Percentiles rank a stretch among this genome's conserved stretches.
phyloP scores from a whole-genome alignment of 2,888 invertebrate genomes.

The Drosophila flavopinicola region DNA sequence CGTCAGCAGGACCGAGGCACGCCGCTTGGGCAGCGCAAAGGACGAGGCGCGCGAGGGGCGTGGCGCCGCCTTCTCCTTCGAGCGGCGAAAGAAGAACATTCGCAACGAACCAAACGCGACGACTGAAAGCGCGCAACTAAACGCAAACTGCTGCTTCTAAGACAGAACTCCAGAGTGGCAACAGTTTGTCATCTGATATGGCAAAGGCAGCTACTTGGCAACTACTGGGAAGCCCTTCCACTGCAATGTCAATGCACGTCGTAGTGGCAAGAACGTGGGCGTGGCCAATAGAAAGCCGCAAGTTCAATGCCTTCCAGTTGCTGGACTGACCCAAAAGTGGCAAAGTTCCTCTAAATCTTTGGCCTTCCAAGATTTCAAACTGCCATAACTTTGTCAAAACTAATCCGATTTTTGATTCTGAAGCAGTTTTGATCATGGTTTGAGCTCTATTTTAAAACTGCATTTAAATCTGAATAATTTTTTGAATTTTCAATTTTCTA shows the following conservation, averaged over 20 bases:
- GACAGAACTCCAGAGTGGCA: conserved; percentile 29
- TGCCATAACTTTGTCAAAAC: too few species aligned
- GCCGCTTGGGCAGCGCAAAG: conserved; percentile 66
- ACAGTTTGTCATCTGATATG: conserved; percentile 63
- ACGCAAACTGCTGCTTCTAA: conserved; percentile 28
- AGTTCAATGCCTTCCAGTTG: conserved; percentile 65
- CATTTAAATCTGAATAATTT: too few species aligned
- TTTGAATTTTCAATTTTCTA: too few species aligned
- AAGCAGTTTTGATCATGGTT: too few species aligned
- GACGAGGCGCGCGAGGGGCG: conserved; percentile 69
- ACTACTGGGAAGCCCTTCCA: conserved; percentile 55
- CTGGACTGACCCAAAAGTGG: conserved; percentile 47
- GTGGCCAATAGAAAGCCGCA: conserved; percentile 32
- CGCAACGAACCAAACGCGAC: conserved; percentile 46
- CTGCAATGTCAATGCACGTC: conserved; percentile 70
- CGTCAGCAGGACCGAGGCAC: conserved; percentile 56
- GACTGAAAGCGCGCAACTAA: conserved; percentile 49
- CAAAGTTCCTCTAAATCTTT: too few species aligned
- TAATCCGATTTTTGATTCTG: too few species aligned
- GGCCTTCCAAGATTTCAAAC: too few species aligned
- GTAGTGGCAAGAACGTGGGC: background rate
- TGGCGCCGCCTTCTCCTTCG: conserved; percentile 56
- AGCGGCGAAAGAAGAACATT: conserved; percentile 72
- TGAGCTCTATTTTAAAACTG: too few species aligned
- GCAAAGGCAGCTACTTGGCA: conserved; percentile 15